Base-by-base conservation (phyloP, 2,797 vertebrate genomes). In the Melanotaenia pygmaea region DNA sequence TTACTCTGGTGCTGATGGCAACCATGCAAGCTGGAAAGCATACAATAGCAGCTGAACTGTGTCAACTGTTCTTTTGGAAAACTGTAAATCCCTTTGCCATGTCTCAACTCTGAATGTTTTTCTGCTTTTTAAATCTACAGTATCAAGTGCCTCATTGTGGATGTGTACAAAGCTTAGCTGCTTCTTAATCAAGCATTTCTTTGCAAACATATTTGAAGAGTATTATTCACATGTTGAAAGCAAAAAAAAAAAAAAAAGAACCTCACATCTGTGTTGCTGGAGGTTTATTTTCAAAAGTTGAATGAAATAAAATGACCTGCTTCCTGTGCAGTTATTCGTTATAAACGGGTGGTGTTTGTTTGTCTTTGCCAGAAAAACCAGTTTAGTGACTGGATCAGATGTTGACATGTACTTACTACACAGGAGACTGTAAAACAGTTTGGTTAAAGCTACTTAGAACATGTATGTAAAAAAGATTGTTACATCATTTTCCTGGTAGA, bases 221-320 rank as follows among this genome's bases (percentile, higher is more conserved):
- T 67, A 65, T 64, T 89, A 83, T 87, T 91, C 77, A 83, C 59
- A 79, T 72, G 80, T 80, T 77, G 77, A 63, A 72, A 37, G 8
- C 3, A 35, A 35, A 60, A 67, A 22, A 26, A 26, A 26, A 26
- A 85, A 76, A 76, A 54, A 80, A 71, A 54, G 86, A 84, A 88
- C 30, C 4, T 30, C 30, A 30, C 30, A 57, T 66, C 58, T 85
- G 68, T 88, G 78, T 90, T 92, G 85, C 86, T 91, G 84, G 84
- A 89, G 75, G 81, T 88, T 84, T 83, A 80, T 90, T 92, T 92
- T 91, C 68, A 89, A 93, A 89, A 70, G 86, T 86, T 89, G 87
- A 91, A 80, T 93, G 88, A 91, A 95, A 95, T 95, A 94, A 95
- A 95, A 89, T 87, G 1, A 89, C 74, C 83, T 82, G 86, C 81